Evolutionary conservation across 2,797 vertebrate species (phyloP).

Genomic region (Chaetophractus vellerosus): DNA sequence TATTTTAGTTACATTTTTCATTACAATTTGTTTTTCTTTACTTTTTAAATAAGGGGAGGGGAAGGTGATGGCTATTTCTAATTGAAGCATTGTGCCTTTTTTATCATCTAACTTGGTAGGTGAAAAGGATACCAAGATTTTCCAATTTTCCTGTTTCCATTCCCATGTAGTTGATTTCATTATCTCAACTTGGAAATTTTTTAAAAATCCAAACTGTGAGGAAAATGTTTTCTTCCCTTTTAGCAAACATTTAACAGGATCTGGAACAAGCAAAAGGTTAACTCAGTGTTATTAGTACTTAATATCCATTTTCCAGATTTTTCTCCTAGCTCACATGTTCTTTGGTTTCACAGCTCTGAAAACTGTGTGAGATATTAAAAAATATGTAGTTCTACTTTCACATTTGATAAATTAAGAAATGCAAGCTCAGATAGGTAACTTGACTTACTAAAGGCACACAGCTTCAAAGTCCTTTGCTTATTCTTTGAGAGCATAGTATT

Average conservation of each 20-base stretch:
- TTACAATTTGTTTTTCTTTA: neutral
- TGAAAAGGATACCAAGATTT: too few relatives aligned
- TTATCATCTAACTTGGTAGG: neutral
- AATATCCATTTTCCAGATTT: neutral
- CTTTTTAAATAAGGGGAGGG: neutral
- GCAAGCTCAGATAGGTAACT: neutral
- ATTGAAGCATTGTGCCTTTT: neutral
- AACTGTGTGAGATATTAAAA: neutral
- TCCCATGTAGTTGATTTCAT: neutral
- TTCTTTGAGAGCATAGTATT: neutral
- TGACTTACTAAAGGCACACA: neutral
- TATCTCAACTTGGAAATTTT: neutral
- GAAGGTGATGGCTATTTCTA: neutral
- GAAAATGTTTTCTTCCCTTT: neutral
- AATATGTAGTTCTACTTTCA: neutral
- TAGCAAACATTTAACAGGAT: neutral
- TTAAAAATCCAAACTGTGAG: neutral
- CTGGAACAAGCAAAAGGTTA: neutral
- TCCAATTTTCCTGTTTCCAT: too few relatives aligned
- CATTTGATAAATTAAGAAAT: slow-evolving; percentile 48
- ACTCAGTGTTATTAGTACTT: neutral
- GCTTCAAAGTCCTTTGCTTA: neutral
- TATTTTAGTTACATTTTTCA: slow-evolving; percentile 58
- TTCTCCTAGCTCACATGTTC: neutral
- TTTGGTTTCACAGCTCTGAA: slow-evolving; percentile 3